A percentile compares a stretch with the other conserved stretches of the same genome.
Evolutionary conservation across 2,888 invertebrate species (phyloP).

Genomic region (Cryptops parisi): DNA sequence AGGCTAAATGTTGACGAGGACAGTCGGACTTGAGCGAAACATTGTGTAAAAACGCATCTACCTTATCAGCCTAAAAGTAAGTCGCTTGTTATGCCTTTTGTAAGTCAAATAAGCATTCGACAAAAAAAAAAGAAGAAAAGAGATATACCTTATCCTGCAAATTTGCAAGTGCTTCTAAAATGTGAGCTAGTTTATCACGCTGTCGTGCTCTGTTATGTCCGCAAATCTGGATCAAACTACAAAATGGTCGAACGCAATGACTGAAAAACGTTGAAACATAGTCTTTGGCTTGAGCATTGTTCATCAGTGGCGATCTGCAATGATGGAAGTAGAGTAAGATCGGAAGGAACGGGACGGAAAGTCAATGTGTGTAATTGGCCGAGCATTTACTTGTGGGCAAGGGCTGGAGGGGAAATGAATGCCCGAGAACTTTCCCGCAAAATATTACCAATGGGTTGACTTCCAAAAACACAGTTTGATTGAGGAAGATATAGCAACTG

Average conservation of each 20-base stretch:
- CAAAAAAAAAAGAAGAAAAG: constrained; percentile 16
- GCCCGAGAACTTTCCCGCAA: constrained; percentile 67
- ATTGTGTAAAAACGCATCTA: constrained; percentile 66
- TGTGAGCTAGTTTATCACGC: constrained; percentile 76
- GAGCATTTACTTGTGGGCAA: constrained; percentile 50
- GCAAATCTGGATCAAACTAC: constrained; percentile 68
- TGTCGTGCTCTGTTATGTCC: constrained; percentile 93
- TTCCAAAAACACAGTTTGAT: constrained; percentile 35
- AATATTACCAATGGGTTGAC: constrained; percentile 55
- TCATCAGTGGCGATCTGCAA: constrained; percentile 17
- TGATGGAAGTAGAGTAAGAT: too few species aligned
- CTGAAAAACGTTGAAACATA: constrained; percentile 77
- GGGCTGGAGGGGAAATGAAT: constrained; percentile 78
- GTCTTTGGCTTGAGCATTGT: constrained; percentile 50
- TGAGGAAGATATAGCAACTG: constrained; percentile 54
- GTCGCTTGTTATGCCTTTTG: too few species aligned
- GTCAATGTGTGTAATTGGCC: background rate
- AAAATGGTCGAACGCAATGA: constrained; percentile 74
- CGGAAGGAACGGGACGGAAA: background rate
- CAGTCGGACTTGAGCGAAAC: constrained; percentile 51
- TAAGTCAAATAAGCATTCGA: too few species aligned
- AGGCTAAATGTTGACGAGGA: constrained; percentile 58
- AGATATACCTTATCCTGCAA: constrained; percentile 71
- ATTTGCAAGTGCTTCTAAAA: constrained; percentile 77
- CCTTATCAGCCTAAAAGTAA: constrained; percentile 80